Percentiles rank a stretch among this genome's conserved stretches.
These are phyloP conservation scores for Panthera uncia DNA, from an alignment of 2,113 vertebrate species.

Conservation along the genomic window DNA sequence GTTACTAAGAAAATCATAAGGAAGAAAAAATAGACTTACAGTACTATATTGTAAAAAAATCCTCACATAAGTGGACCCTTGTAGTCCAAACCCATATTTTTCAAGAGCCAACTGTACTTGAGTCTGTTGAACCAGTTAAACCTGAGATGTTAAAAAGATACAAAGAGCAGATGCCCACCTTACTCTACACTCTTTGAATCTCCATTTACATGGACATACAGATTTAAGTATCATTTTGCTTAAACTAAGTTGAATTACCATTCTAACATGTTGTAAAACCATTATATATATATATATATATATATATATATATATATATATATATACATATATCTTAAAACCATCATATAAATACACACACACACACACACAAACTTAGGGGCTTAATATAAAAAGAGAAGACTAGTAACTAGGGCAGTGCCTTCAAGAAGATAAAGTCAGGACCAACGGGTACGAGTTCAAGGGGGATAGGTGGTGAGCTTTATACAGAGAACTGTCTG, in stretches of 20 bases:
- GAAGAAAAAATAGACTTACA: neutral
- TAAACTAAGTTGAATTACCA: neutral
- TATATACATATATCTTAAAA: neutral
- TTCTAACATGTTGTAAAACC: neutral
- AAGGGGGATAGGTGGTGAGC: neutral
- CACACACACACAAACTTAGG: neutral
- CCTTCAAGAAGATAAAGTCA: neutral
- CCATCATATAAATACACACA: no score
- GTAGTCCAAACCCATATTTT: neutral
- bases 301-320: neutral
- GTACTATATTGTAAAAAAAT: neutral
- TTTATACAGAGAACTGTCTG: neutral
- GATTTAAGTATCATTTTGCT: neutral
- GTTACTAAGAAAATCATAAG: neutral
- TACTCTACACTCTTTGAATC: neutral
- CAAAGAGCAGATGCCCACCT: neutral
- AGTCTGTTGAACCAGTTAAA: neutral
- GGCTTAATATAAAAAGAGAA: neutral
- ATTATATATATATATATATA: neutral
- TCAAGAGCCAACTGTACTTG: neutral
- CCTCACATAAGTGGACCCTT: neutral
- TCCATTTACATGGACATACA: neutral
- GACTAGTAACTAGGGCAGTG: neutral
- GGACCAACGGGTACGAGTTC: neutral
- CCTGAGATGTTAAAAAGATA: neutral